Evolutionary conservation across 2,888 invertebrate species (phyloP), one percentile per base, ranked within the genome.

Genomic region (Aporophyla nigra): DNA sequence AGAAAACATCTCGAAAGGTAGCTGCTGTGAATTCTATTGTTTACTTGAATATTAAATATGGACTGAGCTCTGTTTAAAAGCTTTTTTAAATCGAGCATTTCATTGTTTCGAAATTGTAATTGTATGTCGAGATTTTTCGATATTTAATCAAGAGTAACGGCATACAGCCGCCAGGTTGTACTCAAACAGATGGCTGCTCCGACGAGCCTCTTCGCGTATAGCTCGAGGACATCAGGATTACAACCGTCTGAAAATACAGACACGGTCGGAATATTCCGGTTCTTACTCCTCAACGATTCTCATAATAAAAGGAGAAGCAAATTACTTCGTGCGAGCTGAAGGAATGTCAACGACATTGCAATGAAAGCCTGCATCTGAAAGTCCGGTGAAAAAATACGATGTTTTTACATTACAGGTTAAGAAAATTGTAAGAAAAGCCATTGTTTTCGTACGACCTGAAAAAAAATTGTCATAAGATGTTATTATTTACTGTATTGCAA

Each of bases 301-400:
- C 68, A 74, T 83, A 83, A 74, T 83, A 83, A 83, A 83, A 73
- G 68, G 40, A 58, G 61, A 59, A 65, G 68, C 27, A 66, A 76
- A 76, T 74, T 76, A 73, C 71, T 76, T 68, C 71, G 71, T 69
- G 73, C 69, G 62, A 76, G 68, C 71, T 72, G 53, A 61, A 72
- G 58, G 73, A 80, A 76, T 80, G 80, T 66, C 62, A 72, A 70
- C 65, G 65, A 76, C 84, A 83, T 80, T 71, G 68, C 76, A 74
- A 80, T 74, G 68, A 62, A 68, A 69, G 76, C 54, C 71, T 80
- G 80, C 84, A 65, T 54, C 71, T 84, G 80, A 84, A 76, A 59
- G 69, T 40, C 54, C 51, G 27, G 71, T 73, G 21, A 76, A 72
- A 62, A 75, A 75, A 67, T 67, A 67, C 58, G 53, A 59, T 53